Evolutionary conservation across 1,140 invertebrate genomes (phyloP).

Genomic region (Bombus superbus): DNA sequence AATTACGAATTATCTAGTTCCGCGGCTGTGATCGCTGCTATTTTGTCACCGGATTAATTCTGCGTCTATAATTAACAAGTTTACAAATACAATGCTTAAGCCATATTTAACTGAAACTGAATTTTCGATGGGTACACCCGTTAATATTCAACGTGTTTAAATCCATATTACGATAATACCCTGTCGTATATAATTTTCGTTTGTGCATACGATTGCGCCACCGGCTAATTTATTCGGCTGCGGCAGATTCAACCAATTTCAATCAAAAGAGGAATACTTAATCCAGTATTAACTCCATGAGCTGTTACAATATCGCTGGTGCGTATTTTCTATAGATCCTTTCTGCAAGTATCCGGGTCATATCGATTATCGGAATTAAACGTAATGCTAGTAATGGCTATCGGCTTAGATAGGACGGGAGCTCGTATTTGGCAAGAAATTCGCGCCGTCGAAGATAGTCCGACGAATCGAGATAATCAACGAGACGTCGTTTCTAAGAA

Average conservation of each 20-base stretch:
- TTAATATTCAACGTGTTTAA: constrained; percentile 45
- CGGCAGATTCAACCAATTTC: constrained; percentile 47
- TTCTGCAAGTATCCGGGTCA: background rate
- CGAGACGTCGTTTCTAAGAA: background rate
- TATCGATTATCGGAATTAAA: constrained; percentile 31
- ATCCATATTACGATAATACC: constrained; percentile 48
- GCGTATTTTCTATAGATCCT: constrained; percentile 34
- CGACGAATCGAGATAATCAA: background rate
- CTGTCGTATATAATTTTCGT: constrained; percentile 43
- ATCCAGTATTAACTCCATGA: constrained; percentile 38
- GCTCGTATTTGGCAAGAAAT: background rate
- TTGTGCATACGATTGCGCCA: background rate
- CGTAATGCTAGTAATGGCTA: background rate
- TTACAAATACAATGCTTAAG: constrained; percentile 39
- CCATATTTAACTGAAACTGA: constrained; percentile 38
- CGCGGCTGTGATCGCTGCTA: no score
- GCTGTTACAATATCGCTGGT: constrained; percentile 30
- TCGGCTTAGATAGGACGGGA: no score
- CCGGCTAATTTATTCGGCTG: constrained; percentile 43
- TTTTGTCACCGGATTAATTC: constrained; percentile 24
- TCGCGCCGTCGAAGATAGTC: background rate
- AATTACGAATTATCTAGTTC: background rate
- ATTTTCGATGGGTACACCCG: constrained; percentile 37
- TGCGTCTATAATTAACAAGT: constrained; percentile 40
- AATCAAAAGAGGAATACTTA: constrained; percentile 50